A percentile compares a stretch with the other conserved stretches of the same genome.
phyloP scores from a whole-genome alignment of 2,888 invertebrate genomes.

The Bedellia somnulentella region DNA sequence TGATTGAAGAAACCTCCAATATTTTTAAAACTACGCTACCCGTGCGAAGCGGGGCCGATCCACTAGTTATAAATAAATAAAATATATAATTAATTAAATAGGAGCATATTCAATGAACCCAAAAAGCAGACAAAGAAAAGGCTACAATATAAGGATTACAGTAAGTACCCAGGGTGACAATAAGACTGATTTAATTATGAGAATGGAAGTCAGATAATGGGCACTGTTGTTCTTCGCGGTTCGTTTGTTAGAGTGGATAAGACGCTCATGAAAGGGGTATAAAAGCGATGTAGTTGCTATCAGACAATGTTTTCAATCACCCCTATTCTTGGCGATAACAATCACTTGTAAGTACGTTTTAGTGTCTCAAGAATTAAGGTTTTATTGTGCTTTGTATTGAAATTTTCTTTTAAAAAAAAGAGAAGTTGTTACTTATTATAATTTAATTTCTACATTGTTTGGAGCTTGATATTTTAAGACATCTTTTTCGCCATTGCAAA shows the following conservation, averaged over 20 bases:
- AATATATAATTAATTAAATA: too few relatives aligned
- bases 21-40: too few relatives aligned
- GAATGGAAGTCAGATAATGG: constrained; percentile 8
- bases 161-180: too few relatives aligned
- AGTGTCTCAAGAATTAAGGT: not conserved
- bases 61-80: too few relatives aligned
- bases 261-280: constrained; percentile 19
- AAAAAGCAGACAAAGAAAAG: too few relatives aligned
- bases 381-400: not conserved
- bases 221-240: constrained; percentile 24
- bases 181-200: constrained; percentile 5
- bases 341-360: not conserved
- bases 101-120: too few relatives aligned
- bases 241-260: constrained; percentile 20
- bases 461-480: too few relatives aligned
- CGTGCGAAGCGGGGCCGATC: too few relatives aligned
- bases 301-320: not conserved
- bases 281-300: constrained; percentile 20
- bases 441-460: too few relatives aligned
- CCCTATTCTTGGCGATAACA: not conserved
- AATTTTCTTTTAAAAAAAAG: not conserved
- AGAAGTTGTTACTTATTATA: not conserved
- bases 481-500: too few relatives aligned
- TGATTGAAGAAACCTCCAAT: too few relatives aligned
- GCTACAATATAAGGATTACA: too few relatives aligned